Conservation (phyloP, 2,797 vertebrate genomes). For the Okamejei kenojei region DNA sequence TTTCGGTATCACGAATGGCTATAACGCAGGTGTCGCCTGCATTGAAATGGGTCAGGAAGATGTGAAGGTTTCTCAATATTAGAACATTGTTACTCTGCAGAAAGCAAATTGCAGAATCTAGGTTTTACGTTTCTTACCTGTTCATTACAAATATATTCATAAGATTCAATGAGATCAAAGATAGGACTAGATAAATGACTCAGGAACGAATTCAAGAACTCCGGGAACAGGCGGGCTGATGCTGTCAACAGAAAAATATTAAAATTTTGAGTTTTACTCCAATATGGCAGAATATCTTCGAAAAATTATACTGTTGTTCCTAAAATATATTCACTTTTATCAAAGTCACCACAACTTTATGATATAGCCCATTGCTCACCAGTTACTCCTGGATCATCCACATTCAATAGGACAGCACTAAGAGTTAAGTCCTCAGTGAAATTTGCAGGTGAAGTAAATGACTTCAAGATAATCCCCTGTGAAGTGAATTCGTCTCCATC, state of each 20-base stretch:
- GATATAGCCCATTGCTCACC: constrained; percentile 54
- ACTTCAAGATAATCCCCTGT: constrained; percentile 55
- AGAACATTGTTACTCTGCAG: neutral
- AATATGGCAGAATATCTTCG: neutral
- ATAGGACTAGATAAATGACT: constrained; percentile 80
- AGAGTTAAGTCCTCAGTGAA: constrained; percentile 74
- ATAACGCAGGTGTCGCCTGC: too few relatives aligned
- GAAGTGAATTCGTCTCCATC: constrained; percentile 62
- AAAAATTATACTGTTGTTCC: neutral
- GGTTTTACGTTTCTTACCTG: constrained; percentile 58
- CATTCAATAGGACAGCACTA: constrained; percentile 77
- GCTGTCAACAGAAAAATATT: constrained; percentile 55
- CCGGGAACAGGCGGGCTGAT: constrained; percentile 81
- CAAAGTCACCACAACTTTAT: neutral
- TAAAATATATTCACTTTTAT: neutral
- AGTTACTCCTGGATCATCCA: constrained; percentile 90
- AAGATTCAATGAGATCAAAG: constrained; percentile 86
- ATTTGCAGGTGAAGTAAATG: constrained; percentile 54
- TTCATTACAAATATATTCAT: constrained; percentile 75
- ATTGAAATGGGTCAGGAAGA: neutral
- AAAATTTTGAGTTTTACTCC: neutral
- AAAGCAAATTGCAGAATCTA: neutral
- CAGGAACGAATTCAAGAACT: constrained; percentile 78
- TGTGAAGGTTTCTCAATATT: neutral
- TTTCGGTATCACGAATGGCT: too few relatives aligned